Base-by-base conservation (phyloP, 2,888 invertebrate species). In the Invenusta paracnida region DNA sequence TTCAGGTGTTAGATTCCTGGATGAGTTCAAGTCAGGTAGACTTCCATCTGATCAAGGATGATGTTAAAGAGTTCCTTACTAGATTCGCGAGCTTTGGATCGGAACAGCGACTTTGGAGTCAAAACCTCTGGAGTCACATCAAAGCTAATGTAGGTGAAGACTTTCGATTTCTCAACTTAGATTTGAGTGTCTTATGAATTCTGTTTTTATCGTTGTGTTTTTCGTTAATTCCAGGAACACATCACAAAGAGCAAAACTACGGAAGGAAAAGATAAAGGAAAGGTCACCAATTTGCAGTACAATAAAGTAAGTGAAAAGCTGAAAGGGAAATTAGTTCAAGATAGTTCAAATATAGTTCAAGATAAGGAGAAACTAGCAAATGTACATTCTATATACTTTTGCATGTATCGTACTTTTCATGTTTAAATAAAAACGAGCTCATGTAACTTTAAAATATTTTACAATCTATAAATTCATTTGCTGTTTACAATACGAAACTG, bases 1-100 rank as follows among this genome's bases (percentile, higher is more conserved):
- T 91, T 85, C 89, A 89, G 82, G 89, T 90, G n/a, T 88, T 91
- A 17, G 91, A 91, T 86, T 89, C 90, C 1, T 91, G 91, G 91
- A 89, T 90, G 30, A 86, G 88, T 67, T 88, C 90, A 1, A 90
- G 90, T 87, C 88, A 88, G 82, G 87, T 89, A 5, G 91, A 91
- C 87, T 87, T 91, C 29, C 81, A 87, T 88, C 27, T 91, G 83
- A 89, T 93, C 81, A 92, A 92, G 85, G 90, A 92, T 85, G 93
- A 93, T 88, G 90, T 93, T 87, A 90, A 92, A 86, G 93, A 93
- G 87, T 93, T 93, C 88, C 90, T 93, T 85, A 90, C 91, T 87
- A 92, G 92, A 89, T 91, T 93, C 84, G 91, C 92, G 1, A 90
- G 92, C 17, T 92, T 93, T 84, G 93, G 93, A 30, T 91, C 92